A percentile compares a stretch with the other conserved stretches of the same genome.
Conservation (phyloP, 2,888 invertebrate species). For the Idaea aversata region DNA sequence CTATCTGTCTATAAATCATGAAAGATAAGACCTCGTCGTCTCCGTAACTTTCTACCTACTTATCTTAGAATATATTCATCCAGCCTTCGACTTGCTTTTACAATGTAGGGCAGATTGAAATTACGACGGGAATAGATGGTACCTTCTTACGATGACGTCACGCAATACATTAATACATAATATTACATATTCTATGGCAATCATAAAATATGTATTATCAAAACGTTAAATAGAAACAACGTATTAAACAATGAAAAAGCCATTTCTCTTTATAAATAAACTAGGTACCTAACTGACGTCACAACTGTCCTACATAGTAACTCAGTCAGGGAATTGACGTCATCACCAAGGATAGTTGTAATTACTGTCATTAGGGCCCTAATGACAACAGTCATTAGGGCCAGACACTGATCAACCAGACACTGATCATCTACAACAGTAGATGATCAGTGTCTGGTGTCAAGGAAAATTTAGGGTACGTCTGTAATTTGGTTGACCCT, state of each 20-base stretch:
- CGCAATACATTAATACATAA: too few relatives aligned
- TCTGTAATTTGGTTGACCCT: not conserved
- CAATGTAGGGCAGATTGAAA: conserved; percentile 1
- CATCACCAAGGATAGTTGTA: not conserved
- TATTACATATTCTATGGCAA: too few relatives aligned
- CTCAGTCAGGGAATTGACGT: not conserved
- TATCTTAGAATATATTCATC: not conserved
- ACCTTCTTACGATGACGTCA: not conserved
- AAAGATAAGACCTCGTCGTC: not conserved
- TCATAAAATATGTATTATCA: too few relatives aligned
- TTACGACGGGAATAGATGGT: not conserved
- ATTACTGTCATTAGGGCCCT: not conserved
- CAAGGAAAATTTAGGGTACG: not conserved
- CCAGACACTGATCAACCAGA: too few relatives aligned
- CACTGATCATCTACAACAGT: too few relatives aligned
- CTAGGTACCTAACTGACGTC: not conserved
- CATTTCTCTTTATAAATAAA: too few relatives aligned
- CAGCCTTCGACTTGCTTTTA: not conserved
- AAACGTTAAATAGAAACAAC: too few relatives aligned
- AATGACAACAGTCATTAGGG: too few relatives aligned
- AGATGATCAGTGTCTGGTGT: not conserved
- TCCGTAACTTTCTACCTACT: not conserved
- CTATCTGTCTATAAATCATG: too few relatives aligned
- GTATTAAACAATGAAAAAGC: too few relatives aligned
- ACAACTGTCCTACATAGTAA: not conserved